Percentiles rank a stretch among this genome's conserved stretches.
Evolutionary conservation across 1,140 invertebrate species (phyloP).

Genomic region (Drosophila busckii): DNA sequence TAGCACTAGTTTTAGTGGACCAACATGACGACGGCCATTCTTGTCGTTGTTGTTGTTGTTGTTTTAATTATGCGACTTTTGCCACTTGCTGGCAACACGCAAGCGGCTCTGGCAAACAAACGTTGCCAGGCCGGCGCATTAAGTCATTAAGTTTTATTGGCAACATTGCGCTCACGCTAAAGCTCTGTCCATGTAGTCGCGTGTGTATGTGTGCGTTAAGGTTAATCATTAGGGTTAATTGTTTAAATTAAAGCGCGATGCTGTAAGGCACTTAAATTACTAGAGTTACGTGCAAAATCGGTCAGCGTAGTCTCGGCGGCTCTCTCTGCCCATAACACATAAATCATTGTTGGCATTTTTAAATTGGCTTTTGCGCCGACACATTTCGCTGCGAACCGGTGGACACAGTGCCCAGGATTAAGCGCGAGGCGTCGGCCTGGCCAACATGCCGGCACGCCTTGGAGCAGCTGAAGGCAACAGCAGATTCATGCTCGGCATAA

Average conservation of each 20-base stretch:
- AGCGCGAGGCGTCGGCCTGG: constrained; percentile 14
- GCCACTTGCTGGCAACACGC: constrained; percentile 47
- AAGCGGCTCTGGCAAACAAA: constrained; percentile 19
- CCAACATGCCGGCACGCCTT: not conserved
- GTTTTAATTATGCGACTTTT: constrained; percentile 62
- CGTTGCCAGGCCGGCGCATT: constrained; percentile 43
- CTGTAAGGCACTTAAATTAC: constrained; percentile 46
- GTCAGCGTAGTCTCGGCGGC: not conserved
- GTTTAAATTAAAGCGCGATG: constrained; percentile 67
- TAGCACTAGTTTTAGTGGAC: constrained; percentile 54
- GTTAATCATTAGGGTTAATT: constrained; percentile 70
- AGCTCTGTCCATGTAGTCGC: not conserved
- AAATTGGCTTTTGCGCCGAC: constrained; percentile 69
- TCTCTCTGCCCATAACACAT: constrained; percentile 34
- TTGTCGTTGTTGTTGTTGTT: constrained; percentile 32
- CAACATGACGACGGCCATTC: constrained; percentile 22
- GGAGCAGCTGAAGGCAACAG: not conserved
- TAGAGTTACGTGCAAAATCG: constrained; percentile 4
- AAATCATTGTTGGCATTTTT: constrained; percentile 76
- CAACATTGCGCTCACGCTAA: constrained; percentile 32
- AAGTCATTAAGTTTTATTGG: constrained; percentile 73
- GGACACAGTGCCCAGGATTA: constrained; percentile 46
- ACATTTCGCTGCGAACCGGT: constrained; percentile 45
- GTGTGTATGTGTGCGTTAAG: constrained; percentile 18
- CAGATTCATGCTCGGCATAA: constrained; percentile 27